Evolutionary conservation across 2,888 invertebrate species (phyloP).

Genomic region (Bombyx huttoni): DNA sequence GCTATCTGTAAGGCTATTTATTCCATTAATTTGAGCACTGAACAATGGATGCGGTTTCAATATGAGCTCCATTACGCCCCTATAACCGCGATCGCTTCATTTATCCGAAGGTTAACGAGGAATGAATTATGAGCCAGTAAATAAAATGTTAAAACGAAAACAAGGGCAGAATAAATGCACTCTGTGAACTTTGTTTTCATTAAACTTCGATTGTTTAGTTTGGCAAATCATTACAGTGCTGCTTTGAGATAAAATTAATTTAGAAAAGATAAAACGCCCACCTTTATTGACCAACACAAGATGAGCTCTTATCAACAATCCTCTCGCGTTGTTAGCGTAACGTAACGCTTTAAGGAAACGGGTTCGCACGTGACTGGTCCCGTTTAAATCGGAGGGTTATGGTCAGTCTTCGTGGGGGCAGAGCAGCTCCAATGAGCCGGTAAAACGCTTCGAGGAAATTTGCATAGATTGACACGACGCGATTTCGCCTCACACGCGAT

Average conservation of each 20-base stretch:
- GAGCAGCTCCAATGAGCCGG: conserved; percentile 45
- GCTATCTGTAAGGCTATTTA: conserved; percentile 56
- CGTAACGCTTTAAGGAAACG: conserved; percentile 16
- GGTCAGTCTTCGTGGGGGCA: conserved; percentile 41
- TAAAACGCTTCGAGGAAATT: conserved; percentile 68
- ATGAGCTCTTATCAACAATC: conserved; percentile 23
- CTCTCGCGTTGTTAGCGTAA: conserved; percentile 15
- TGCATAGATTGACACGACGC: conserved; percentile 66
- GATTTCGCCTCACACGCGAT: conserved; percentile 48
- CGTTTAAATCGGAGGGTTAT: conserved; percentile 36
- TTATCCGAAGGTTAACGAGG: conserved; percentile 5
- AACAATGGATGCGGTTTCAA: conserved; percentile 38
- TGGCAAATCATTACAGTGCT: conserved; percentile 10
- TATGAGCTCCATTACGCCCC: conserved; percentile 26
- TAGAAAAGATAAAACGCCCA: conserved; percentile 26
- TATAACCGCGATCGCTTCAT: conserved; percentile 26
- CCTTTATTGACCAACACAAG: conserved; percentile 20
- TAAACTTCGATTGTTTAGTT: conserved; percentile 6
- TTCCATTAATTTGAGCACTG: conserved; percentile 55
- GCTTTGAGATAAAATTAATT: conserved; percentile 14
- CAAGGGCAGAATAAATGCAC: neutral
- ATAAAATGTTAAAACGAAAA: neutral
- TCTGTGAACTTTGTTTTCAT: conserved; percentile 5
- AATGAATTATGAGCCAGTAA: neutral
- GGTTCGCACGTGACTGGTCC: conserved; percentile 28